phyloP scores from a whole-genome alignment of 2,888 invertebrate genomes.

The Andrena bicolor region DNA sequence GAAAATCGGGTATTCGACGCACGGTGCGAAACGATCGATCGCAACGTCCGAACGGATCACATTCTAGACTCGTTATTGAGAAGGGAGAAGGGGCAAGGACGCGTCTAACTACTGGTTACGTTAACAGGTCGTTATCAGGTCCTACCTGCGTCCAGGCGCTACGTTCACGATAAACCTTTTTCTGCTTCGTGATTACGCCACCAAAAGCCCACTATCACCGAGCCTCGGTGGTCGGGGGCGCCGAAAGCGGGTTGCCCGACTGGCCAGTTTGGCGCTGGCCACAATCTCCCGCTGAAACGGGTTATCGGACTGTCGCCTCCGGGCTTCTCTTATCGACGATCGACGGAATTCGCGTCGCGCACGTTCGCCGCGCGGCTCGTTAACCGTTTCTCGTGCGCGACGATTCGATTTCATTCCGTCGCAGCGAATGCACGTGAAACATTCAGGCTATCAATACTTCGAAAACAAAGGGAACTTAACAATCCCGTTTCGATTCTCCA shows the following conservation, averaged over 20 bases:
- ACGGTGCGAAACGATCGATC: neutral
- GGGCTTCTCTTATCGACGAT: conserved; percentile 68
- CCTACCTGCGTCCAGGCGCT: neutral
- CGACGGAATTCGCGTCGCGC: conserved; percentile 44
- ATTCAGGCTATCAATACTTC: too few species aligned
- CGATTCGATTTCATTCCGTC: conserved; percentile 13
- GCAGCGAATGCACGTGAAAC: neutral
- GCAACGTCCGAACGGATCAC: too few species aligned
- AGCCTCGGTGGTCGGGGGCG: conserved; percentile 31
- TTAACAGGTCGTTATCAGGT: neutral
- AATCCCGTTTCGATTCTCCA: too few species aligned
- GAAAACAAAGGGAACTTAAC: too few species aligned
- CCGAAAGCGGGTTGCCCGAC: conserved; percentile 60
- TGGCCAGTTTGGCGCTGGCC: conserved; percentile 39
- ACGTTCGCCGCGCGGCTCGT: neutral
- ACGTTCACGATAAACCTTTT: conserved; percentile 5
- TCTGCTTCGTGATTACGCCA: conserved; percentile 28
- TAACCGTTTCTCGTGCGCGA: conserved; percentile 2
- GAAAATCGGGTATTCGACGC: neutral
- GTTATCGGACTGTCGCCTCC: conserved; percentile 72
- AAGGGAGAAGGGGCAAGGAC: conserved; percentile 20
- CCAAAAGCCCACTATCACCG: conserved; percentile 31
- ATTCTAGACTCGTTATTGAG: neutral
- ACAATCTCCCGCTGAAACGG: conserved; percentile 69
- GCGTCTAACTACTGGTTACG: neutral